Base-by-base conservation (phyloP, 1,140 invertebrate genomes). In the Macrosteles quadrilineatus region DNA sequence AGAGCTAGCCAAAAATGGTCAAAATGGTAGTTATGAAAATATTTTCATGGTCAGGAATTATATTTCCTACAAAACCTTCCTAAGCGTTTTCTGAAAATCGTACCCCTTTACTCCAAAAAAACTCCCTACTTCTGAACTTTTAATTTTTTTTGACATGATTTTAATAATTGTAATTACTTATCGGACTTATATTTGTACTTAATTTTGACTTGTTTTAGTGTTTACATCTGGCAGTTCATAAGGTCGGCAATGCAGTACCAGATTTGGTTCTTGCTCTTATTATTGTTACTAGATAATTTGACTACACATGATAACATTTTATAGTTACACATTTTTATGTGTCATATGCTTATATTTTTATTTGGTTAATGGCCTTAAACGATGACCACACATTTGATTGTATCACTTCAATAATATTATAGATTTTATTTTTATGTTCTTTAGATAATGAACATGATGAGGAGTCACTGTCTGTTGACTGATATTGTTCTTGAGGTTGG, bases 401-500 rank as follows among this genome's bases (percentile, higher is more conserved):
- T n/a, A n/a, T n/a, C 40, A 9, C 50, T 19, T 11, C 6, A 45
- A 12, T 32, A 4, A 53, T 11, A 25, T 14, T 53, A 11, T 45
- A 21, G n/a, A 57, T 1, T 47, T 6, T 53, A 14, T 69, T 32
- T 62, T 23, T 36, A 65, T 31, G 64, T 69, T 69, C 78, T 77
- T 19, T 78, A 90, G 85, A 92, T 92, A 85, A 93, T 96, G 90
- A 92, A 90, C 76, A 90, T 93, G 79, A 94, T 97, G 90, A 83
- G 91, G 14, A 90, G 89, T 19, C 90, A 95, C 79, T 88, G 91
- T 72, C 95, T 96, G 90, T 83, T 97, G 2, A 96, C 94, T 17
- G 95, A 97, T 80, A 91, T 97, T 23, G 86, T 91, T 53, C 80
- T 97, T 23, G 89, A 94, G 82, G 92, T 97, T 17, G 93, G 91